Conservation (phyloP, 2,888 invertebrate genomes). For the Argynnis bischoffii region DNA sequence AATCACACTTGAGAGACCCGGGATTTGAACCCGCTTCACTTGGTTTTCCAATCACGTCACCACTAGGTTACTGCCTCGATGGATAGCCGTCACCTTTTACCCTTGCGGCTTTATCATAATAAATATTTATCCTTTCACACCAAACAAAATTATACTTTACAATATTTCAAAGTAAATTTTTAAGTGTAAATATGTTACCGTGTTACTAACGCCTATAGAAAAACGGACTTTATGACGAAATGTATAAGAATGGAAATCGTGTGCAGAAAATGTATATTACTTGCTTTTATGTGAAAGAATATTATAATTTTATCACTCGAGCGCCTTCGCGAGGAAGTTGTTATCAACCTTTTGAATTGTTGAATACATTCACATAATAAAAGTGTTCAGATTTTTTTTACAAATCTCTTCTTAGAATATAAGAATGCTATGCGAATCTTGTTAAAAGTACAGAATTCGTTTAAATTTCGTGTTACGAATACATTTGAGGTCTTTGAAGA, state of each 20-base stretch:
- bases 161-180: constrained; percentile 29
- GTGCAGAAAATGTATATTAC: background rate
- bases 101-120: constrained; percentile 25
- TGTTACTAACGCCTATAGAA: background rate
- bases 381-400: constrained; percentile 21
- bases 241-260: background rate
- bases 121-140: constrained; percentile 42
- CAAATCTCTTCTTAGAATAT: constrained; percentile 3
- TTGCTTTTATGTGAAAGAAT: constrained; percentile 12
- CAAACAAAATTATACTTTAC: constrained; percentile 38
- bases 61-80: background rate
- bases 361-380: constrained; percentile 23
- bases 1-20: no score
- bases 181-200: constrained; percentile 14
- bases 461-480: constrained; percentile 5
- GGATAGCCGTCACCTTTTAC: background rate
- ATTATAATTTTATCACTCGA: constrained; percentile 25
- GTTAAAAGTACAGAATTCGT: constrained; percentile 18
- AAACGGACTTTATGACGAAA: background rate
- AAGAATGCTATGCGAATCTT: constrained; percentile 1
- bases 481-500: background rate
- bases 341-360: constrained; percentile 25
- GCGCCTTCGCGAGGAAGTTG: constrained; percentile 23
- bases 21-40: no score
- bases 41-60: no score